Conservation (phyloP, 1,140 invertebrate genomes). For the Riptortus pedestris region DNA sequence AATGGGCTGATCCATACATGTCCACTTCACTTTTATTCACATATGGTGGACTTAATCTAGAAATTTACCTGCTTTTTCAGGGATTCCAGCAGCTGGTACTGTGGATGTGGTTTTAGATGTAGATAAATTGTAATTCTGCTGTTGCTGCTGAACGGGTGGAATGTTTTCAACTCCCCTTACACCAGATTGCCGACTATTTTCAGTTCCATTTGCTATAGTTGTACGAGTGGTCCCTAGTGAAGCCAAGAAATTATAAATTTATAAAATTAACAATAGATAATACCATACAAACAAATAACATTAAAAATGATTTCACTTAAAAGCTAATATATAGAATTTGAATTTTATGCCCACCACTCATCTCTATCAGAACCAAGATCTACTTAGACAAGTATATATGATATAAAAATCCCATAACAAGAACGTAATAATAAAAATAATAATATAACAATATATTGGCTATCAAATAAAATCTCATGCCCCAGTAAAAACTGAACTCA, state of each 20-base stretch:
- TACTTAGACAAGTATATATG: no score
- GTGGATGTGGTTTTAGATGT: neutral
- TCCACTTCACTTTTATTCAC: no score
- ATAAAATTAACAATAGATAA: neutral
- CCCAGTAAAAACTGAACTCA: no score
- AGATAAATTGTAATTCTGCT: neutral
- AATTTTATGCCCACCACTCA: no score
- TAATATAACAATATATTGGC: no score
- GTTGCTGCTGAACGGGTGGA: neutral
- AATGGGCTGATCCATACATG: no score
- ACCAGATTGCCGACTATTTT: neutral
- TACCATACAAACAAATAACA: neutral
- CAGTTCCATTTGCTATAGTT: conserved; percentile 6
- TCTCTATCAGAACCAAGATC: no score
- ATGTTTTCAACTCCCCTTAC: conserved; percentile 9
- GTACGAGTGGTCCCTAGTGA: neutral
- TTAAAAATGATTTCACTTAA: neutral
- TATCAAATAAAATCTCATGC: no score
- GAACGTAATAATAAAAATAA: no score
- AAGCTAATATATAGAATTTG: neutral
- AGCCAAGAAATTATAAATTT: no score
- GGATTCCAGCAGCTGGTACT: neutral
- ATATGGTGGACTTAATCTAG: no score
- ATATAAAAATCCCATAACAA: no score
- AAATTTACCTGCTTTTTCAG: neutral